Evolutionary conservation across 2,113 vertebrate genomes (phyloP).

Genomic region (Dromaius novaehollandiae): DNA sequence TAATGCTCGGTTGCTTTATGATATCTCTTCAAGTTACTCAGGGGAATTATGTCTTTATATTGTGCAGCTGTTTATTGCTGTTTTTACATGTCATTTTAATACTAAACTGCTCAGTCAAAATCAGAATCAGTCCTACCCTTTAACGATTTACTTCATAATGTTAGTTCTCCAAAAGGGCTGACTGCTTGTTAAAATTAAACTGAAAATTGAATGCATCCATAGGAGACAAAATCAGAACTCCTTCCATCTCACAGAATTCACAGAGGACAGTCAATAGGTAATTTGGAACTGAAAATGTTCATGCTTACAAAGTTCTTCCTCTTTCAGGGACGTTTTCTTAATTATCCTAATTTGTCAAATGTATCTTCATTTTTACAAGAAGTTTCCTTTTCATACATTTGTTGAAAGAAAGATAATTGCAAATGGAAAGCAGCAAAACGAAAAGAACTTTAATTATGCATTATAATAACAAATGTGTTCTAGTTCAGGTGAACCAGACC

Average conservation of each 20-base stretch:
- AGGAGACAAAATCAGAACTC: not conserved
- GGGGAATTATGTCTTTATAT: not conserved
- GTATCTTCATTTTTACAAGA: slow-evolving; percentile 40
- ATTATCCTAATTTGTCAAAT: slow-evolving; percentile 61
- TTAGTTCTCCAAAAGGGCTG: not conserved
- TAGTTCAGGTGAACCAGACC: slow-evolving; percentile 57
- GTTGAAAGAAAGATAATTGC: slow-evolving; percentile 59
- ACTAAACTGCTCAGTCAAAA: not conserved
- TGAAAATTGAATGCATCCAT: not conserved
- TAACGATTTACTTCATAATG: not conserved
- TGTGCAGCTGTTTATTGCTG: not conserved
- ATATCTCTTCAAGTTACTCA: not conserved
- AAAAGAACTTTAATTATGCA: slow-evolving; percentile 61
- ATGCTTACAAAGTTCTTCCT: not conserved
- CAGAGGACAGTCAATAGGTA: not conserved
- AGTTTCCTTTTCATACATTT: slow-evolving; percentile 31
- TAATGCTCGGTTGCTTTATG: not conserved
- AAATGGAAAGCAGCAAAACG: slow-evolving; percentile 58
- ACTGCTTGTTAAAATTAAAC: slow-evolving; percentile 13
- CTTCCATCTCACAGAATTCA: not conserved
- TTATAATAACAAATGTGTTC: slow-evolving; percentile 61
- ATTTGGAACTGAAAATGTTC: not conserved
- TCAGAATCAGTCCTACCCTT: not conserved
- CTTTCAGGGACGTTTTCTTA: slow-evolving; percentile 36
- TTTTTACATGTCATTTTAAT: not conserved